phyloP scores from a whole-genome alignment of 2,113 vertebrate genomes.

The Neofelis nebulosa region DNA sequence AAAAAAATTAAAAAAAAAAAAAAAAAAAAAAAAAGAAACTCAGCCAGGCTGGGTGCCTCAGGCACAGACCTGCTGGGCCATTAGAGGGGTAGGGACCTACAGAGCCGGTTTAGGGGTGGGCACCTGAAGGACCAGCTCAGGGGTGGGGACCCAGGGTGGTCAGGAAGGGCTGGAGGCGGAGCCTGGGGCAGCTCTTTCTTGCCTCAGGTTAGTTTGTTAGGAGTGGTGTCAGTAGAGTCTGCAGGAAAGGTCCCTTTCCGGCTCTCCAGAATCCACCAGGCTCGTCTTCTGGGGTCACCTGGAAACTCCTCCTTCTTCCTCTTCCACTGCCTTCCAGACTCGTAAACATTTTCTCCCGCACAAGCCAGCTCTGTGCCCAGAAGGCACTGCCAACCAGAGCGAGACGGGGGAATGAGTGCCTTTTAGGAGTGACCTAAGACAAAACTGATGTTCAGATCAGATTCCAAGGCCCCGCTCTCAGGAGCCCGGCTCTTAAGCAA shows the following conservation, averaged over 20 bases:
- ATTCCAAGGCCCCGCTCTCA: background rate
- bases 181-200: background rate
- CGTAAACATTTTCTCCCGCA: background rate
- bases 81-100: background rate
- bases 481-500: background rate
- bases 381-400: background rate
- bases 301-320: background rate
- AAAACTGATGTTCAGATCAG: background rate
- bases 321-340: background rate
- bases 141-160: background rate
- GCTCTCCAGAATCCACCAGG: background rate
- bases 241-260: background rate
- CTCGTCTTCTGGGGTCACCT: background rate
- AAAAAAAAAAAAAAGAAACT: background rate
- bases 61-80: background rate
- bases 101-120: background rate
- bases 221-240: background rate
- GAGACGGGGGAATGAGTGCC: accelerated
- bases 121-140: background rate
- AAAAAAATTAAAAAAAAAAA: too few species aligned
- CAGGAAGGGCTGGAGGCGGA: background rate
- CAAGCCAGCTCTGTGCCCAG: background rate
- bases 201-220: background rate
- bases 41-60: background rate
- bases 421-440: background rate